Evolutionary conservation across 2,888 invertebrate genomes (phyloP).

Genomic region (Drosophila meridionalis): DNA sequence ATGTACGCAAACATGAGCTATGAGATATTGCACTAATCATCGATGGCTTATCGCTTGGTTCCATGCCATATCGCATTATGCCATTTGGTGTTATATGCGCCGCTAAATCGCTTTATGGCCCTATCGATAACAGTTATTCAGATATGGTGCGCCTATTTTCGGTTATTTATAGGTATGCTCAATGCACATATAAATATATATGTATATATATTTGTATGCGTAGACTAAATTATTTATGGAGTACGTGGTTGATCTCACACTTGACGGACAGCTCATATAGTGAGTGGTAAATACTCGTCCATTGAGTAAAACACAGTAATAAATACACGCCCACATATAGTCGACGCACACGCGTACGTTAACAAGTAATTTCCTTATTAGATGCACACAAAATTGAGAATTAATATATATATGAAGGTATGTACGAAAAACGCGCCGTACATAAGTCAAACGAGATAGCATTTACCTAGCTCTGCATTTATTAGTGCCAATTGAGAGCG

Average conservation of each 20-base stretch:
- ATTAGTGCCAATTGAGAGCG: conserved; percentile 70
- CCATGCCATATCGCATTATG: conserved; percentile 41
- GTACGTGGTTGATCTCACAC: conserved; percentile 32
- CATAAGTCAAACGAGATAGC: conserved; percentile 7
- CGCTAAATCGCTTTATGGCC: conserved; percentile 60
- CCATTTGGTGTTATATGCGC: conserved; percentile 30
- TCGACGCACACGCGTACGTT: conserved; percentile 41
- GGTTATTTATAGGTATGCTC: conserved; percentile 43
- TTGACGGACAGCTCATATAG: conserved; percentile 35
- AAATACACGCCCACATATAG: conserved; percentile 30
- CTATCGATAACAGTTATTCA: conserved; percentile 43
- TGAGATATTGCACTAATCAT: conserved; percentile 24
- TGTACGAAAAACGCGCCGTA: conserved; percentile 7
- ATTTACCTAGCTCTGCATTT: conserved; percentile 54
- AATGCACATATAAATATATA: neutral
- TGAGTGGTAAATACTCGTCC: conserved; percentile 6
- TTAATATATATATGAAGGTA: conserved; percentile 12
- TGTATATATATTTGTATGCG: conserved; percentile 21
- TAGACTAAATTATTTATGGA: conserved; percentile 41
- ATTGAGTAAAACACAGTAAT: conserved; percentile 20
- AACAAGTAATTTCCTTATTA: conserved; percentile 76
- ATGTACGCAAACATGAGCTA: conserved; percentile 9
- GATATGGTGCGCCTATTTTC: conserved; percentile 47
- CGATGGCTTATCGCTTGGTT: conserved; percentile 23
- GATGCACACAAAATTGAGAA: conserved; percentile 45